These are phyloP conservation scores for Malacosoma neustria DNA, from an alignment of 2,888 invertebrate genomes.

Conservation along the genomic window DNA sequence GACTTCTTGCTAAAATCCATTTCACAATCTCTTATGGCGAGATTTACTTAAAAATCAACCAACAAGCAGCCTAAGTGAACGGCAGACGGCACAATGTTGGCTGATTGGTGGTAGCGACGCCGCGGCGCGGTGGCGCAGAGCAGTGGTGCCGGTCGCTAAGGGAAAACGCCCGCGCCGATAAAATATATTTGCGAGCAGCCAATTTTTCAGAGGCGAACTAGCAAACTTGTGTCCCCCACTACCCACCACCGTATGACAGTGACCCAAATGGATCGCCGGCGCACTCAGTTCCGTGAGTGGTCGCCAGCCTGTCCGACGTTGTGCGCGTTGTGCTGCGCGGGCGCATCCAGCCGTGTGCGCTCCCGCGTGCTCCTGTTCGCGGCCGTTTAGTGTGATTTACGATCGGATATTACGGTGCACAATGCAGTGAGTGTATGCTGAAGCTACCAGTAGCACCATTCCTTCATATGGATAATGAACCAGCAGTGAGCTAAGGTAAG, in stretches of 20 bases:
- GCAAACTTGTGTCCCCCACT: conserved; percentile 60
- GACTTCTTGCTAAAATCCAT: too few species aligned
- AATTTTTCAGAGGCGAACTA: conserved; percentile 66
- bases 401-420: conserved; percentile 58
- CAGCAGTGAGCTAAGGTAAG: not conserved
- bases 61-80: conserved; percentile 26
- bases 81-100: conserved; percentile 24
- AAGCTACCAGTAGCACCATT: conserved; percentile 19
- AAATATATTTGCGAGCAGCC: conserved; percentile 64
- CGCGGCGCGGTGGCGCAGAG: too few species aligned
- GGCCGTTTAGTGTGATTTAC: conserved; percentile 54
- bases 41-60: too few species aligned
- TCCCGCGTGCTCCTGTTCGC: conserved; percentile 30
- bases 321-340: conserved; percentile 22
- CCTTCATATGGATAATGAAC: conserved; percentile 37
- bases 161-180: conserved; percentile 61
- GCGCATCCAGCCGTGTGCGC: conserved; percentile 17
- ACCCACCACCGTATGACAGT: conserved; percentile 69
- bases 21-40: too few species aligned
- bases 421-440: conserved; percentile 52
- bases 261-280: conserved; percentile 71
- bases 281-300: conserved; percentile 70
- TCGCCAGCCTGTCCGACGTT: conserved; percentile 39
- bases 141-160: conserved; percentile 33
- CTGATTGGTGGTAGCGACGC: conserved; percentile 43